Evolutionary conservation across 2,888 invertebrate genomes (phyloP), one percentile per base, ranked within the genome.

Genomic region (Meiosimyza decipiens): DNA sequence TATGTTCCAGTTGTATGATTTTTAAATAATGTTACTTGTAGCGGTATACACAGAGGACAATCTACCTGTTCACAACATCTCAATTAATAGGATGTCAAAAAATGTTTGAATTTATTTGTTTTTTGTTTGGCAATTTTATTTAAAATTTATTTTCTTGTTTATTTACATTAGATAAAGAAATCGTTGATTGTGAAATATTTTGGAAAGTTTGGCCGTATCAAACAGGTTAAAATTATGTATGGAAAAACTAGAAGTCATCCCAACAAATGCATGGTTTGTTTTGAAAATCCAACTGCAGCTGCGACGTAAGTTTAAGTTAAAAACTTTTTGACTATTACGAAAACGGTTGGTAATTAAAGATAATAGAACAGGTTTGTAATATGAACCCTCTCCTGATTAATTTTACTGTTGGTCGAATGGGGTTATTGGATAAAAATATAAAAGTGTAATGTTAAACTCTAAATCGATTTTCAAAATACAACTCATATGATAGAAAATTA

Each of bases 141-240:
- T 50, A 59, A 11, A 55, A 68, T 52, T 28, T 22, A 18, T 63
- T 47, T 33, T 62, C 40, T 62, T 11, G 13, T 49, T 50, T 62
- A 22, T 47, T 15, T 52, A 5, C 7, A 33, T 50, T 51, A 74
- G 74, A 49, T 66, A 18, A 54, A 65, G 22, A 50, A 13, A 40
- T 28, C 33, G 15, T 60, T 33, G 11, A 18, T 74, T 28, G 51
- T 60, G 11, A 59, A 70, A 49, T 62, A 72, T 57, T 74, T 74
- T 57, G 69, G 62, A 28, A 72, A 70, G 47, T 74, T 70, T 55
- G 74, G 74, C 12, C 5, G 65, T 33, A 50, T 74, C n/a, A 55
- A 72, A 50, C n/a, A 72, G 50, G 60, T 74, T 49, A 59, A 74
- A 50, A 66, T 72, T 51, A 60, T 33, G 28, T 63, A 72, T 57